Evolutionary conservation across 1,140 invertebrate species (phyloP).

Genomic region (Anastatus disparis): DNA sequence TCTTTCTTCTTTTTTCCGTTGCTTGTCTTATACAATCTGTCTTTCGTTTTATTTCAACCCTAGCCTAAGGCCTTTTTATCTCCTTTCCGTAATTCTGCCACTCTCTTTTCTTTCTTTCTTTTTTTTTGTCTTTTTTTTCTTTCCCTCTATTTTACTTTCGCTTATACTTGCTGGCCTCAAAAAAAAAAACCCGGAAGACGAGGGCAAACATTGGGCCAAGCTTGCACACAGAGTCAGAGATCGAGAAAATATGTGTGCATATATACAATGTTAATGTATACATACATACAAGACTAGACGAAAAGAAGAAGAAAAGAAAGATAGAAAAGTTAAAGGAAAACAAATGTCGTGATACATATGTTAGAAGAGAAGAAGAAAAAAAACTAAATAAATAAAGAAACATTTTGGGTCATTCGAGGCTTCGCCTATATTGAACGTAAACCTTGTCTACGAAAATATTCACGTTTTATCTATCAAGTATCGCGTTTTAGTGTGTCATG

Average conservation of each 20-base stretch:
- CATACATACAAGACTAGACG: background rate
- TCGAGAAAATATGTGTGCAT: background rate
- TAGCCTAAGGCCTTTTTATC: conserved; percentile 30
- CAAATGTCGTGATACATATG: conserved; percentile 16
- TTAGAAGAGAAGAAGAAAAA: no score
- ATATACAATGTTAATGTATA: background rate
- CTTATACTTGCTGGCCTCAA: conserved; percentile 38
- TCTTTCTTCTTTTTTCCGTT: no score
- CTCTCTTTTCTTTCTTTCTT: conserved; percentile 21
- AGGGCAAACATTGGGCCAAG: conserved; percentile 47
- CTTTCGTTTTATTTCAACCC: conserved; percentile 35
- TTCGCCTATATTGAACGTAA: no score
- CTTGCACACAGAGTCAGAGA: conserved; percentile 24
- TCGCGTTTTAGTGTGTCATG: no score
- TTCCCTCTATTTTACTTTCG: no score
- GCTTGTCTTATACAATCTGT: conserved; percentile 34
- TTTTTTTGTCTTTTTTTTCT: no score
- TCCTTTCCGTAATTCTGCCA: conserved; percentile 31
- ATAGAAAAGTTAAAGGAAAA: conserved; percentile 11
- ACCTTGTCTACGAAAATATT: conserved; percentile 32
- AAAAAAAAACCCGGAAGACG: conserved; percentile 42
- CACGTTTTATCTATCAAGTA: conserved; percentile 7
- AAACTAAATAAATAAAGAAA: no score
- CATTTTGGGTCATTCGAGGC: conserved; percentile 6
- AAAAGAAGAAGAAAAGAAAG: background rate